Conservation (phyloP, 2,797 vertebrate genomes). For the Xiphorhynchus erythropygius region DNA sequence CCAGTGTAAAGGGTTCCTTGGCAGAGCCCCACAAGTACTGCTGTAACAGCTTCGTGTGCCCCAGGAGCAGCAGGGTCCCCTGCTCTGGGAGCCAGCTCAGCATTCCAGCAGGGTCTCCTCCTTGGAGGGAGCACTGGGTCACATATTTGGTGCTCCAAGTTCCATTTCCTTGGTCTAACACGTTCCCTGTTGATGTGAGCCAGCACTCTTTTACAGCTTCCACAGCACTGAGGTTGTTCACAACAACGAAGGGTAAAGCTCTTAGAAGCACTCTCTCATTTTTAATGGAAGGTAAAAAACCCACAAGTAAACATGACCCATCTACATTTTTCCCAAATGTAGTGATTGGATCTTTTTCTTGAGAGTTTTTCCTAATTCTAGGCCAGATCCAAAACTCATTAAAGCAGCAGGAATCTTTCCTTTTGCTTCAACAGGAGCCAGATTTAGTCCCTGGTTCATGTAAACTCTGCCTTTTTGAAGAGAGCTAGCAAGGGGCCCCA, state of each 20-base stretch:
- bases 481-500: neutral
- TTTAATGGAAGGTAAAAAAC: neutral
- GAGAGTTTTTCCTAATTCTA: constrained; percentile 10
- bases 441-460: neutral
- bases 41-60: neutral
- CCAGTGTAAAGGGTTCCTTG: neutral
- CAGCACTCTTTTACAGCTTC: neutral
- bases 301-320: neutral
- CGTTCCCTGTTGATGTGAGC: neutral
- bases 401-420: neutral
- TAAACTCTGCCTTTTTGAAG: neutral
- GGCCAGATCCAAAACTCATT: neutral
- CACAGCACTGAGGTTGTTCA: neutral
- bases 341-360: neutral
- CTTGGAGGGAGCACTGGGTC: neutral
- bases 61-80: neutral
- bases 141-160: neutral
- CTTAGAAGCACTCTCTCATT: neutral
- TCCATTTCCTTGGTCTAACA: neutral
- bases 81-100: neutral
- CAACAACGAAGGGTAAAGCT: neutral
- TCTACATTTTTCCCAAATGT: neutral
- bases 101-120: neutral
- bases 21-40: neutral
- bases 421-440: neutral